A percentile compares a stretch with the other conserved stretches of the same genome.
These are phyloP conservation scores for Lagodon rhomboides DNA, from an alignment of 2,797 vertebrate species.

Conservation along the genomic window DNA sequence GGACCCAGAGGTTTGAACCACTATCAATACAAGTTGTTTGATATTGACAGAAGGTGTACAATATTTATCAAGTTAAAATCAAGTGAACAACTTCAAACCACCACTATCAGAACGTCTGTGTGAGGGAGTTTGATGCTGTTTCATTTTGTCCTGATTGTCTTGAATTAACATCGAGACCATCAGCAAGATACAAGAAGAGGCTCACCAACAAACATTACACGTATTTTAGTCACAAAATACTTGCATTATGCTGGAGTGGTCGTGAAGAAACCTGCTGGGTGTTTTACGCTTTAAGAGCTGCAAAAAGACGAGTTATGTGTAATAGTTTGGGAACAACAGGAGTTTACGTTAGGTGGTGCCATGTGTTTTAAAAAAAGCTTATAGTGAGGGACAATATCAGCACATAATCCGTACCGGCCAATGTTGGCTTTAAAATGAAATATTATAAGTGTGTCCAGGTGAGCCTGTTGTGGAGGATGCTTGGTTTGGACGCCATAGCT, in stretches of 20 bases:
- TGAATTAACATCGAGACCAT: conserved; percentile 85
- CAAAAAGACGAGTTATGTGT: not conserved
- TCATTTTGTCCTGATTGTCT: conserved; percentile 73
- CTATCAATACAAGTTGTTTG: not conserved
- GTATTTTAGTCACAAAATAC: not conserved
- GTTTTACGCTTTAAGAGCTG: not conserved
- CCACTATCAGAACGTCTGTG: conserved; percentile 6
- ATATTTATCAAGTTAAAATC: conserved; percentile 18
- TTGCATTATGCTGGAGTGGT: not conserved
- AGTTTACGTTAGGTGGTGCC: not conserved
- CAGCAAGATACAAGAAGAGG: not conserved
- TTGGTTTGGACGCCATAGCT: too few relatives aligned
- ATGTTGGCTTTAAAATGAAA: too few relatives aligned
- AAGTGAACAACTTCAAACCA: not conserved
- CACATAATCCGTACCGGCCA: too few relatives aligned
- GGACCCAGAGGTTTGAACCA: not conserved
- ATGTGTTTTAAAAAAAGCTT: not conserved
- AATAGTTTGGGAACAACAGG: not conserved
- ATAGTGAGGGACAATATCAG: not conserved
- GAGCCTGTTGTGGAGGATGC: too few relatives aligned
- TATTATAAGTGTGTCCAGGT: too few relatives aligned
- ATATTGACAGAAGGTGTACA: not conserved
- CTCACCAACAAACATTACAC: not conserved
- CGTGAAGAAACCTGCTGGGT: not conserved
- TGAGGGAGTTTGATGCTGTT: conserved; percentile 38